Evolutionary conservation across 1,140 invertebrate genomes (phyloP), one percentile per base, ranked within the genome.

Genomic region (Aphaenogaster floridana): DNA sequence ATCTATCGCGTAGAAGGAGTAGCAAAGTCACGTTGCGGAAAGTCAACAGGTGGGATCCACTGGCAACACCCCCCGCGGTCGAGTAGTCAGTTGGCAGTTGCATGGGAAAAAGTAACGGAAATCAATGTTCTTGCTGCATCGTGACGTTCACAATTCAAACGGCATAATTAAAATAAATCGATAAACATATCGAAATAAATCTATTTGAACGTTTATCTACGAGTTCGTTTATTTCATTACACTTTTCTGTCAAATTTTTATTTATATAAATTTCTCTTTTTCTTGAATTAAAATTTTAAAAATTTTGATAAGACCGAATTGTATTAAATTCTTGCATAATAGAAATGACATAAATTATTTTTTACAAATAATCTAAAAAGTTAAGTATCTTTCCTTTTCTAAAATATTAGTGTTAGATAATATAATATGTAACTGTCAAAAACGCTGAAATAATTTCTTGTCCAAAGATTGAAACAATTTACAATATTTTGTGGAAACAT

Each of bases 41-140:
- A 95, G 94, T 95, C 95, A 95, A 95, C 95, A 95, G 95, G 95
- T 95, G 95, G 95, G 94, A 94, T 94, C 91, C 90, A 92, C 92
- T 90, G 87, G 87, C 87, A 88, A 92, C 94, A 95, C 94, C 94
- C 94, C 92, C 93, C 86, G 93, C 86, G 85, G 90, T 86, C 91
- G 93, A 94, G 94, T 84, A 84, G 69, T 95, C 94, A 95, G 94
- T 94, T 95, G 94, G 93, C 89, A 92, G 92, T 92, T 94, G 83
- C 89, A 94, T 95, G 95, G 95, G 95, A 95, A 95, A 95, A 95
- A 95, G 93, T 95, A 95, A 95, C 95, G 93, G 95, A 94, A 95
- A 94, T 95, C 94, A 93, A 93, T 94, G 93, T 88, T 86, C n/a
- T 81, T 74, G 77, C 80, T 71, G 50, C 86, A 78, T 86, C 69